Base-by-base conservation (phyloP, 2,888 invertebrate species). In the Brassicogethes aeneus region DNA sequence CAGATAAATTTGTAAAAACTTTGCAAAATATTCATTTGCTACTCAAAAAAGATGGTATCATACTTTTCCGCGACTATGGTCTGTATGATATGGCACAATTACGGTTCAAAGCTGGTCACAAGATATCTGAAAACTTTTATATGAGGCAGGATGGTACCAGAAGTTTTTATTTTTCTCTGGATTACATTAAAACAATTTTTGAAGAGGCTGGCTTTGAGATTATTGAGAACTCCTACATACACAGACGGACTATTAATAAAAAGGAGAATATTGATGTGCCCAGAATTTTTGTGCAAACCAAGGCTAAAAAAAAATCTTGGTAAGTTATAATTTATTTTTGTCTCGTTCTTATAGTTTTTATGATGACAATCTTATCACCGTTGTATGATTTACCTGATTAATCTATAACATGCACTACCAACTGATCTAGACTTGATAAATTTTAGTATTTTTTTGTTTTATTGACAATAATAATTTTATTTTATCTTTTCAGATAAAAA, bases 101-200 rank as follows among this genome's bases (percentile, higher is more conserved):
- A 37, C 74, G 97, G 23, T 99, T 99, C 63, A 86, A 89, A 46
- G 80, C 91, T 0, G 95, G 94, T 0, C 84, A 90, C 60, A 95
- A 96, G 66, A 86, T 97, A 37, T 68, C 80, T 0, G 93, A 96
- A 2, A 89, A 93, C 62, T 87, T 94, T 54, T 99, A 97, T 62
- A 87, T 92, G 75, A 72, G 97, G 13, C 96, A 96, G 66, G 97
- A 99, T 76, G 95, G 95, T 1, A 97, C 96, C 0, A 79, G 85
- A 51, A 82, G 82, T 49, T 92, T 87, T 61, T 92, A 86, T 58
- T 92, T 89, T 60, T 78, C 84, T 0, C 70, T 77, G 52, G 82
- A 87, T 31, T 82, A 85, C 60, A 61, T 93, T 0, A 62, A 67
- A 0, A 59, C 72, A 3, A 48, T 95, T 8, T 87, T 91, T 59